Percentiles rank a stretch among this genome's conserved stretches.
Evolutionary conservation across 2,797 vertebrate genomes (phyloP).

Genomic region (Triplophysa yarkandensis): DNA sequence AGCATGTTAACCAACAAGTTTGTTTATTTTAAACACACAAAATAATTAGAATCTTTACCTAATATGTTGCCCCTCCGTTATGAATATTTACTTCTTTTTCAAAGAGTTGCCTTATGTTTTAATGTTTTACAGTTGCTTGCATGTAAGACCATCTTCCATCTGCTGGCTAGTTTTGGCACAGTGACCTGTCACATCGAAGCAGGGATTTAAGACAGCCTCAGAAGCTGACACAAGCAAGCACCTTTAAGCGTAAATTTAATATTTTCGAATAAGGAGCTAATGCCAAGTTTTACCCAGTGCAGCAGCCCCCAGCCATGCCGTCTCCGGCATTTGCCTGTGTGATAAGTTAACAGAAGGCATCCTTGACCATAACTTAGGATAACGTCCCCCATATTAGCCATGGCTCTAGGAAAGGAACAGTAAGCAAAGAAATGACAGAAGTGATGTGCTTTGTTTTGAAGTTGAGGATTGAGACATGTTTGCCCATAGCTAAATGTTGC

Average conservation of each 20-base stretch:
- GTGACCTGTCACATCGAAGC: slow-evolving; percentile 82
- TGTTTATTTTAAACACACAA: slow-evolving; percentile 29
- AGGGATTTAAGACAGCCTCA: slow-evolving; percentile 78
- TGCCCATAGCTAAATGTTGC: slow-evolving; percentile 64
- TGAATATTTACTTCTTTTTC: background rate
- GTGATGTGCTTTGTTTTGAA: slow-evolving; percentile 60
- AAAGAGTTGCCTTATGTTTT: background rate
- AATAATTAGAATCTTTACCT: background rate
- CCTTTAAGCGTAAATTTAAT: slow-evolving; percentile 81
- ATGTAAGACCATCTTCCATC: slow-evolving; percentile 58
- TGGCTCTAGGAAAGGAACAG: slow-evolving; percentile 55
- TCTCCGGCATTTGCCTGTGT: slow-evolving; percentile 76
- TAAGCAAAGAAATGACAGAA: slow-evolving; percentile 60
- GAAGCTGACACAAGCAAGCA: slow-evolving; percentile 84
- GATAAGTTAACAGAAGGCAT: slow-evolving; percentile 79
- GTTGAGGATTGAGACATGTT: slow-evolving; percentile 56
- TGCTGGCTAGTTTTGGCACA: slow-evolving; percentile 74
- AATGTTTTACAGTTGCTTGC: slow-evolving; percentile 18
- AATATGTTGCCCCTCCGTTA: background rate
- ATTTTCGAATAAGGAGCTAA: slow-evolving; percentile 93
- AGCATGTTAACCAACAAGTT: background rate
- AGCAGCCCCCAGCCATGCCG: slow-evolving; percentile 79
- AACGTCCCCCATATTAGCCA: slow-evolving; percentile 70
- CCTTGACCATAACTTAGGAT: slow-evolving; percentile 78
- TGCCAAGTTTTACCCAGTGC: slow-evolving; percentile 80